A percentile compares a stretch with the other conserved stretches of the same genome.
Conservation (phyloP, 2,113 vertebrate genomes). For the Vicugna pacos region DNA sequence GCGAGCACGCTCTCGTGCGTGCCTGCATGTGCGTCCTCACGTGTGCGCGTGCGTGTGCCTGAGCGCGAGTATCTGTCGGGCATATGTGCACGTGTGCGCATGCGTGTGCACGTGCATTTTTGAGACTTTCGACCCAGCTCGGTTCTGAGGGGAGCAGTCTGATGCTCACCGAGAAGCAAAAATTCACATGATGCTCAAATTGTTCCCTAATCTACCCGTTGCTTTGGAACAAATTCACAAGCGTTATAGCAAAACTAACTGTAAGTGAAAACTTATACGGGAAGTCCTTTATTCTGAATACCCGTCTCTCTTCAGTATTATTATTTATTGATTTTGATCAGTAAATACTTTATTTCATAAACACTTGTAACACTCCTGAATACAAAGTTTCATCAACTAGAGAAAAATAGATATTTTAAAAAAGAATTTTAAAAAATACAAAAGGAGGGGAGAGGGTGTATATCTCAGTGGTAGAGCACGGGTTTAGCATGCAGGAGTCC, state of each 20-base stretch:
- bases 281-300: neutral
- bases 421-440: neutral
- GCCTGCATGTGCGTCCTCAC: neutral
- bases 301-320: neutral
- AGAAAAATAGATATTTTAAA: neutral
- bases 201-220: neutral
- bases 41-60: no score
- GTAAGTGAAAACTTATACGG: neutral
- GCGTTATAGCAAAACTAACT: neutral
- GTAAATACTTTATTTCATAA: neutral
- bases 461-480: no score
- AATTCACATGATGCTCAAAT: fast-evolving
- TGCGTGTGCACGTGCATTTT: neutral
- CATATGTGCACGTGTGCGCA: neutral
- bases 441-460: neutral
- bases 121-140: neutral
- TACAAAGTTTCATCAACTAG: neutral
- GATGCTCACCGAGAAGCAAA: neutral
- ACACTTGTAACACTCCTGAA: neutral
- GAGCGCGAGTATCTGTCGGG: no score
- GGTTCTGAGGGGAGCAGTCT: neutral
- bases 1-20: no score
- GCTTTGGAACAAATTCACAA: neutral
- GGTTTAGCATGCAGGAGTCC: no score
- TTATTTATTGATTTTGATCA: neutral